phyloP scores from a whole-genome alignment of 2,113 vertebrate species.

The Ictalurus furcatus region DNA sequence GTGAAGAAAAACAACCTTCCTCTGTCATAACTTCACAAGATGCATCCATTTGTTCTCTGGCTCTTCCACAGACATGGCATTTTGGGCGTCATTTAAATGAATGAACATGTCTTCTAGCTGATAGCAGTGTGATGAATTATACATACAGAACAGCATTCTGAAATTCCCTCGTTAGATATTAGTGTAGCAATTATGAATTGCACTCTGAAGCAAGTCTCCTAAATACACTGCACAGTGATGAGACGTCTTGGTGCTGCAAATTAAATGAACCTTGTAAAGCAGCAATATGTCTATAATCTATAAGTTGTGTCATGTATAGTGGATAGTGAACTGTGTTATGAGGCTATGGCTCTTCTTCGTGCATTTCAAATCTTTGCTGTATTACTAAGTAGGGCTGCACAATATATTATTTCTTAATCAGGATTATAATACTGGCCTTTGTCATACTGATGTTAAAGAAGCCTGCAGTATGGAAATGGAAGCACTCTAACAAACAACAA shows the following conservation, averaged over 20 bases:
- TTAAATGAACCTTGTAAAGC: conserved; percentile 10
- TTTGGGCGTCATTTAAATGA: conserved; percentile 34
- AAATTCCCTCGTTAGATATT: conserved; percentile 24
- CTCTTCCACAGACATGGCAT: conserved; percentile 16
- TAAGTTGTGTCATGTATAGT: background rate
- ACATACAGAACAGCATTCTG: conserved; percentile 28
- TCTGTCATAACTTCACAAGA: conserved; percentile 9
- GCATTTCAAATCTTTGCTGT: background rate
- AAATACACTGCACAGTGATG: conserved; percentile 17
- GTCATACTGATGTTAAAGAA: background rate
- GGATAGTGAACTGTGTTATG: background rate
- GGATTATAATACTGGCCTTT: background rate
- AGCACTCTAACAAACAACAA: background rate
- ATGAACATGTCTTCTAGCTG: conserved; percentile 34
- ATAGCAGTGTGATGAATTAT: conserved; percentile 27
- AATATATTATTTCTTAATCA: background rate
- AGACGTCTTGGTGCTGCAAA: conserved; percentile 35
- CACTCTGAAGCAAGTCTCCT: background rate
- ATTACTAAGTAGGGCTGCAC: background rate
- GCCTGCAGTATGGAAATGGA: background rate
- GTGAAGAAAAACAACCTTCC: conserved; percentile 2
- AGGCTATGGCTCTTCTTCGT: background rate
- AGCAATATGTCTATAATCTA: conserved; percentile 19
- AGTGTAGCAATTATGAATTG: conserved; percentile 29
- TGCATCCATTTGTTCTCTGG: conserved; percentile 12